Base-by-base conservation (phyloP, 2,888 invertebrate genomes). In the Drosophila heteroneura region DNA sequence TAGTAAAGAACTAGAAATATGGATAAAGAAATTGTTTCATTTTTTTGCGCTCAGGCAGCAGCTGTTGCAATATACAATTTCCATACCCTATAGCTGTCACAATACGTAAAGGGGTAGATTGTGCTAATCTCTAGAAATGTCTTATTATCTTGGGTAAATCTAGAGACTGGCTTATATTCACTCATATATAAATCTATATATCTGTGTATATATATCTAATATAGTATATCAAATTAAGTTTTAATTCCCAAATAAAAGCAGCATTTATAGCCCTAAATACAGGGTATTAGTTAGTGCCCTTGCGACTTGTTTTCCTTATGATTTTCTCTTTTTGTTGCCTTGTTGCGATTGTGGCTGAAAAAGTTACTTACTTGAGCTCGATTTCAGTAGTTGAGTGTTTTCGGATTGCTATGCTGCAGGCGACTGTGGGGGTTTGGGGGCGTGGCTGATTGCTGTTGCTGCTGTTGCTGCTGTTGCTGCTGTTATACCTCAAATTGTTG, bases 341-440 rank as follows among this genome's bases (percentile, higher is more conserved):
- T 56, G 6, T 58, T 41, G 14, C 51, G 52, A 49, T 67, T 72
- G 71, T 53, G 58, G 59, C 71, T 68, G 44, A 81, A 84, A 79
- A 84, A 84, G 82, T 84, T 81, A 83, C 72, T 85, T 85, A 85
- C 83, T 85, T 83, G 82, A 76, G 85, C 89, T 85, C 82, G 76
- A 86, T 89, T 82, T 84, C 87, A 87, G 82, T 75, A 60, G 76
- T 73, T 80, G 89, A 85, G 85, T 86, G 87, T 84, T 85, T 89
- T 82, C 77, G 85, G 71, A 85, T 89, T 89, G 85, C 77, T 64
- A 58, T 76, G 77, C 78, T 67, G 57, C 47, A 54, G 74, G 56
- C 28, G 28, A 28, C 14, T 28, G 26, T 37, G 19, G 2, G 66
- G 39, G 57, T 16, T n/a, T 81, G 60, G 60, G 59, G 81, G 79